These are phyloP conservation scores for Stomatorhinus ivindoensis DNA, from an alignment of 2,113 vertebrate species.

Conservation along the genomic window DNA sequence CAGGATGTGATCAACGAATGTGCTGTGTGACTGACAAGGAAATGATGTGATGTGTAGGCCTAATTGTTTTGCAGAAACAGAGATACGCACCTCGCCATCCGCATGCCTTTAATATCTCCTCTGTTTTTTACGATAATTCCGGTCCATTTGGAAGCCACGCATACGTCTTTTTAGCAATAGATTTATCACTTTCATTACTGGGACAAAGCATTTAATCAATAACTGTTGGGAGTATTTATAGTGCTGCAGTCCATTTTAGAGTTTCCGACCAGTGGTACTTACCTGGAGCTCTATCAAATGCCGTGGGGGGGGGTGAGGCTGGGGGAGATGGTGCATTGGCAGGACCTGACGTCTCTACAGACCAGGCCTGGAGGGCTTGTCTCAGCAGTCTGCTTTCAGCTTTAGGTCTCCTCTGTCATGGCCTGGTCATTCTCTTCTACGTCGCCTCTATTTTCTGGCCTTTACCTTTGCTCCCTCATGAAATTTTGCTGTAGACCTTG, in stretches of 20 bases:
- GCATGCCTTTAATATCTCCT: background rate
- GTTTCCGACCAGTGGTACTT: background rate
- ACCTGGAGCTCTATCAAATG: background rate
- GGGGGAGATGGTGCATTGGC: background rate
- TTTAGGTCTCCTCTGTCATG: background rate
- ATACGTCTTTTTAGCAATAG: constrained; percentile 6
- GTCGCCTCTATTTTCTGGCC: background rate
- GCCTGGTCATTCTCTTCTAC: background rate
- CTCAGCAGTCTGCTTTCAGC: background rate
- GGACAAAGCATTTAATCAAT: constrained; percentile 14
- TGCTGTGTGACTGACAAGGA: background rate
- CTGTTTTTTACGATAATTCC: background rate
- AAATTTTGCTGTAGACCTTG: background rate
- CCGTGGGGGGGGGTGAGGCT: background rate
- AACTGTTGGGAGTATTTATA: constrained; percentile 7
- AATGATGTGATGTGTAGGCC: background rate
- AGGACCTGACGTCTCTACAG: background rate
- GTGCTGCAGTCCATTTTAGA: background rate
- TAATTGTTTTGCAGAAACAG: background rate
- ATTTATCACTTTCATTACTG: constrained; percentile 9
- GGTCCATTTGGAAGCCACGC: background rate
- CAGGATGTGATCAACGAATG: background rate
- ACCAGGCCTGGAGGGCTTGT: background rate
- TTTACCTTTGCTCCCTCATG: background rate
- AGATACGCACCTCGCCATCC: background rate